Conservation (phyloP, 2,797 vertebrate genomes). For the Okamejei kenojei region DNA sequence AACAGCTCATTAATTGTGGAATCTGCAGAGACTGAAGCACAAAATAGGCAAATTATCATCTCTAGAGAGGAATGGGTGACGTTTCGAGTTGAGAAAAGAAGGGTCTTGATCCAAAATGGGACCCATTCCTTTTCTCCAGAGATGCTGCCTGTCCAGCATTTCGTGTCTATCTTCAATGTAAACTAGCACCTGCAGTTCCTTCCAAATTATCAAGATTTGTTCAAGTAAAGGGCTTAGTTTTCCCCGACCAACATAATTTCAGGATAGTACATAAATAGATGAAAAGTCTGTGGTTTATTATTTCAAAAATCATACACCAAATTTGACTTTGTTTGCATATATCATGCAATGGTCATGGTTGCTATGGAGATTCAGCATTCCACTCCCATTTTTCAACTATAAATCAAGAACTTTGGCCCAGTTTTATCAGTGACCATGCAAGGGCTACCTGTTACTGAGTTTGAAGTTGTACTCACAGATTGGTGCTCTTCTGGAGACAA, state of each 20-base stretch:
- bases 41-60: neutral
- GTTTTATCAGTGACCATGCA: neutral
- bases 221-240: neutral
- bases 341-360: neutral
- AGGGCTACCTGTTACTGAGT: too few species aligned
- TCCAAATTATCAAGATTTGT: too few species aligned
- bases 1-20: slow-evolving; percentile 26
- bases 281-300: neutral
- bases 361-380: neutral
- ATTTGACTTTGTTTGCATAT: neutral
- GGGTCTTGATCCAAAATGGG: too few species aligned
- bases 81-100: too few species aligned
- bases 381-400: neutral
- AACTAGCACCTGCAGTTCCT: too few species aligned
- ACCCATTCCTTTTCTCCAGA: too few species aligned
- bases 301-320: neutral
- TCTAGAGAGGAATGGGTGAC: too few species aligned
- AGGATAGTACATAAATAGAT: neutral
- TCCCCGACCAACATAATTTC: neutral
- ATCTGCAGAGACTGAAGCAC: neutral
- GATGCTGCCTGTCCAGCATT: too few species aligned
- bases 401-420: neutral
- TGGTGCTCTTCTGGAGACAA: too few species aligned
- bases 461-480: too few species aligned
- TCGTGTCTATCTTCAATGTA: too few species aligned